Conservation (phyloP, 2,888 invertebrate species). For the Xestia xanthographa region DNA sequence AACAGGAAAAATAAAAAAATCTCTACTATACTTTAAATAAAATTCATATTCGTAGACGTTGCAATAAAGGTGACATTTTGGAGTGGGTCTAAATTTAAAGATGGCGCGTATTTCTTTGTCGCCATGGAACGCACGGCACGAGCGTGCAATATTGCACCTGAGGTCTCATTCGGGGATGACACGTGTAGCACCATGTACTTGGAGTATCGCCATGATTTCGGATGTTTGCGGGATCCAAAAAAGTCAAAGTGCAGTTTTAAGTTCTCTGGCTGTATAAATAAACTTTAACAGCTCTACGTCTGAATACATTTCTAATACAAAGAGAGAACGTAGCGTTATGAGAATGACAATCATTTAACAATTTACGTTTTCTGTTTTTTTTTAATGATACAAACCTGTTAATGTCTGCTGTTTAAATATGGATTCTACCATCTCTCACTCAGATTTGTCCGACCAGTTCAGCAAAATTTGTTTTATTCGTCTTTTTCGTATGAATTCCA, state of each 20-base stretch:
- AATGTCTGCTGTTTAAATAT: neutral
- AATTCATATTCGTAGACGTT: slow-evolving; percentile 41
- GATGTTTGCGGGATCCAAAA: slow-evolving; percentile 1
- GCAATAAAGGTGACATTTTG: slow-evolving; percentile 54
- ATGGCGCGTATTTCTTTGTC: slow-evolving; percentile 61
- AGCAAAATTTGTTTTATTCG: neutral
- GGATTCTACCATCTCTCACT: neutral
- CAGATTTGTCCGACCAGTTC: neutral
- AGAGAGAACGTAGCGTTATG: neutral
- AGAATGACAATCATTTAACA: neutral
- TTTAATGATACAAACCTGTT: neutral
- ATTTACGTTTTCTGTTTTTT: neutral
- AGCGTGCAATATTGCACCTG: slow-evolving; percentile 81
- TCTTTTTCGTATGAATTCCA: neutral
- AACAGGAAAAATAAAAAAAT: slow-evolving; percentile 27
- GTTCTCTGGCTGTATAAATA: neutral
- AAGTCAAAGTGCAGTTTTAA: neutral
- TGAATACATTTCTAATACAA: neutral
- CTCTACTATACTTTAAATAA: slow-evolving; percentile 40
- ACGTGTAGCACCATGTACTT: slow-evolving; percentile 41
- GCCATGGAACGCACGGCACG: slow-evolving; percentile 66
- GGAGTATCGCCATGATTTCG: slow-evolving; percentile 25
- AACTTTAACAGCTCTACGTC: neutral
- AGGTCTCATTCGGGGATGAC: slow-evolving; percentile 65
- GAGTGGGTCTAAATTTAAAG: slow-evolving; percentile 54